phyloP scores from a whole-genome alignment of 2,113 vertebrate species.

The Dicaeum eximium region DNA sequence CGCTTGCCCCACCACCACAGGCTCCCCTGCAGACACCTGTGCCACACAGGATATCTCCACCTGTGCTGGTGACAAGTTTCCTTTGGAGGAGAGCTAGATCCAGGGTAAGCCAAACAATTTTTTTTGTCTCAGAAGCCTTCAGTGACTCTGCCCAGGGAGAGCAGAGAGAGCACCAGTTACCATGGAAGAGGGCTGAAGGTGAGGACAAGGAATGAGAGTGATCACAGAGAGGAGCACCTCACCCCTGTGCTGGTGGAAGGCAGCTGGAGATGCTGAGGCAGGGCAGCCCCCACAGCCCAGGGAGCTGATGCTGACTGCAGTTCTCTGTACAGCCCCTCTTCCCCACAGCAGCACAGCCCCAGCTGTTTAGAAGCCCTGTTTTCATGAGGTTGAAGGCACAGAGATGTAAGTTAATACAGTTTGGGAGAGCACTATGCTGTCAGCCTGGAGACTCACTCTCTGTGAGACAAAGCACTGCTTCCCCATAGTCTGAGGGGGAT shows the following conservation, averaged over 20 bases:
- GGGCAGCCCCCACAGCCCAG: background rate
- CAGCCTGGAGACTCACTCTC: background rate
- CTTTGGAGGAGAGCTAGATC: background rate
- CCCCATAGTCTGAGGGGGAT: background rate
- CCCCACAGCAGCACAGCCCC: background rate
- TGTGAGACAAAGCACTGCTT: background rate
- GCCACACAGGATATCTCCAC: background rate
- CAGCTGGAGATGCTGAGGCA: background rate
- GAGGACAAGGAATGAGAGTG: background rate
- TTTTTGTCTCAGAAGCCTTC: background rate
- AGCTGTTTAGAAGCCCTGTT: background rate
- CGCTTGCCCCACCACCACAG: background rate
- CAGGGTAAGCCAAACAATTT: background rate
- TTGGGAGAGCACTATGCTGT: background rate
- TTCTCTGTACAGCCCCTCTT: background rate
- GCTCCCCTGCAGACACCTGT: background rate
- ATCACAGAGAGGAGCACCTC: background rate
- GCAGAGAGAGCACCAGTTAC: background rate
- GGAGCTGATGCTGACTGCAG: background rate
- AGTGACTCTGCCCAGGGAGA: background rate
- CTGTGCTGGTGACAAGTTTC: rapidly evolving
- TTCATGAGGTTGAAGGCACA: background rate
- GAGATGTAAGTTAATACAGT: background rate
- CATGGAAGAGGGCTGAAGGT: background rate
- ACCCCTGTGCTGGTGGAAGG: background rate